Evolutionary conservation across 2,888 invertebrate genomes (phyloP).

Genomic region (Aspidiotus rigidus): DNA sequence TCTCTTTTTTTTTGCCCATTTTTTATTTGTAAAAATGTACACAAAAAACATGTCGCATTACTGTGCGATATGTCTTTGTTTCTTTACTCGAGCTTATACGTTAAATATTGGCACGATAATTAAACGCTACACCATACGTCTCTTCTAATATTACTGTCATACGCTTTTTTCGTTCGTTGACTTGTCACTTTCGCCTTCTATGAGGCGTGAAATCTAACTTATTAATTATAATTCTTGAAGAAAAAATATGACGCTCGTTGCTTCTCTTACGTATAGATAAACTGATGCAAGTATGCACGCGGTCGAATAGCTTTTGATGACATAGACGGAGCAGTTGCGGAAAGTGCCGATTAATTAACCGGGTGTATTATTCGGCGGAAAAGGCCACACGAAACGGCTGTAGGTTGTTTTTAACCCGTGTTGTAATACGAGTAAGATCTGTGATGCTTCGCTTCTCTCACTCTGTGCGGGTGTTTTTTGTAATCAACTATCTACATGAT

Average conservation of each 20-base stretch:
- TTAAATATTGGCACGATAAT: slow-evolving; percentile 24
- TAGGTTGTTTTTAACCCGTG: too few species aligned
- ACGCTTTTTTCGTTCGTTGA: slow-evolving; percentile 23
- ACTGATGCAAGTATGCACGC: too few species aligned
- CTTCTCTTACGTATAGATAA: too few species aligned
- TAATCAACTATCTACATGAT: too few species aligned
- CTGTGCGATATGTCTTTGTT: neutral
- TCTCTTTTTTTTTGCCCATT: neutral
- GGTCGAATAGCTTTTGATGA: too few species aligned
- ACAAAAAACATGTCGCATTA: neutral
- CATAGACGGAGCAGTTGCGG: too few species aligned
- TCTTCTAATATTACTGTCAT: slow-evolving; percentile 29
- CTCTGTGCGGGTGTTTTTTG: too few species aligned
- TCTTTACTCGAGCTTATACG: neutral
- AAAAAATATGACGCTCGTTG: slow-evolving; percentile 1
- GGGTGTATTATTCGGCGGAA: neutral
- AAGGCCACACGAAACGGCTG: neutral
- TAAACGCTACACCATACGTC: slow-evolving; percentile 16
- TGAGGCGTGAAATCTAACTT: neutral
- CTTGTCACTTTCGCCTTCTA: slow-evolving; percentile 21
- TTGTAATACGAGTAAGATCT: too few species aligned
- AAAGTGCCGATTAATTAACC: too few species aligned
- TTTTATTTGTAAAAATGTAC: neutral
- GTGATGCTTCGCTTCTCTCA: too few species aligned
- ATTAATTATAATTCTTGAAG: neutral